These are phyloP conservation scores for Brachymystax lenok DNA, from an alignment of 2,797 vertebrate species.

Conservation along the genomic window DNA sequence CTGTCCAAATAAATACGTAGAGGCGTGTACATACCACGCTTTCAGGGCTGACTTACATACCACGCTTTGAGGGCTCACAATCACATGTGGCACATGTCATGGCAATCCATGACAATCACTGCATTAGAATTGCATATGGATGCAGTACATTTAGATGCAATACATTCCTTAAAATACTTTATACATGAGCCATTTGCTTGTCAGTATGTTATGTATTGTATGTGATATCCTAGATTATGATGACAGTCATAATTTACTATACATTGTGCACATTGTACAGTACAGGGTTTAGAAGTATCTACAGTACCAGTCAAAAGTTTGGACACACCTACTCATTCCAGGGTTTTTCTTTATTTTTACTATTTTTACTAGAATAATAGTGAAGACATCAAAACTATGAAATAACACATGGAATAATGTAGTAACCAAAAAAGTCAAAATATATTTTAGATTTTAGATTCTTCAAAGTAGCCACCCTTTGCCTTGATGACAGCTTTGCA, in stretches of 20 bases:
- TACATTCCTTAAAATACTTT: not conserved
- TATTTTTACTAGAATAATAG: no score
- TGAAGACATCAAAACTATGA: no score
- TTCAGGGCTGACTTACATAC: not conserved
- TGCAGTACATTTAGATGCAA: not conserved
- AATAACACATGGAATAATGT: no score
- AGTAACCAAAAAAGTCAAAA: no score
- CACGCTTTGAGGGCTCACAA: not conserved
- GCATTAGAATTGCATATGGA: conserved; percentile 1
- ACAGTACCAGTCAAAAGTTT: no score
- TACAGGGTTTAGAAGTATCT: conserved; percentile 19
- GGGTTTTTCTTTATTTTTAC: no score
- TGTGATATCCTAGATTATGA: conserved; percentile 17
- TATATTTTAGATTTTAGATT: no score
- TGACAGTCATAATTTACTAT: conserved; percentile 8
- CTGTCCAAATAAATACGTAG: no score
- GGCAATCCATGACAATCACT: not conserved
- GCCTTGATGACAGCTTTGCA: no score
- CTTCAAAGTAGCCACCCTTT: no score
- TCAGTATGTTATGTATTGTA: conserved; percentile 3
- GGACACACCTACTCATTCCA: no score
- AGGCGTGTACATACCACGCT: not conserved
- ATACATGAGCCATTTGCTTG: not conserved
- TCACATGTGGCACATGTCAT: not conserved
- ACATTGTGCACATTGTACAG: conserved; percentile 5